Conservation (phyloP, 1,140 invertebrate genomes). For the Melitaea cinxia region DNA sequence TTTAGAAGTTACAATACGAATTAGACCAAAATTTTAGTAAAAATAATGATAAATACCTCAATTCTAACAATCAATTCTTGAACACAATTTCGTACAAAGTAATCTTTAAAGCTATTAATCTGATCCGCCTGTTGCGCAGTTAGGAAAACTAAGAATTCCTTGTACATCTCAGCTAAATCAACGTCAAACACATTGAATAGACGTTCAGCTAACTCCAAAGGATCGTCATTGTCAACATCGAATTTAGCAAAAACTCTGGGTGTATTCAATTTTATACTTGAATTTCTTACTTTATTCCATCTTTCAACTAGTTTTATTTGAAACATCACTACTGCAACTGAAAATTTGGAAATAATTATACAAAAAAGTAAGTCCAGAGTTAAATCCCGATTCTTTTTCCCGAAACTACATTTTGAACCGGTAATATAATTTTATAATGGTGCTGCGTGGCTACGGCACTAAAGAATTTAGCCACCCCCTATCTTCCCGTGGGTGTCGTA, state of each 20-base stretch:
- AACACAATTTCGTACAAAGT: conserved; percentile 54
- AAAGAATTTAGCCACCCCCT: no score
- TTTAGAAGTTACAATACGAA: no score
- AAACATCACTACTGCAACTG: conserved; percentile 21
- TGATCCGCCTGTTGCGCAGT: conserved; percentile 62
- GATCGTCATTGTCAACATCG: conserved; percentile 36
- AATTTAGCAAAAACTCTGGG: conserved; percentile 44
- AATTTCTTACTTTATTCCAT: conserved; percentile 31
- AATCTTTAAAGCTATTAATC: conserved; percentile 53
- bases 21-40: no score
- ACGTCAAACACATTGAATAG: conserved; percentile 40
- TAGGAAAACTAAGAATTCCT: conserved; percentile 60
- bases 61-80: conserved; percentile 49
- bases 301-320: conserved; percentile 45
- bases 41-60: conserved; percentile 44
- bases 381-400: no score
- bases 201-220: conserved; percentile 34
- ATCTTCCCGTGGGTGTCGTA: no score
- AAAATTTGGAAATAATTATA: conserved; percentile 1
- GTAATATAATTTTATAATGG: no score
- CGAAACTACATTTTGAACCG: no score
- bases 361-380: no score
- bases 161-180: conserved; percentile 51
- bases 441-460: no score
- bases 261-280: conserved; percentile 29